Base-by-base conservation (phyloP, 2,888 invertebrate species). In the Eustalomyia histrio region DNA sequence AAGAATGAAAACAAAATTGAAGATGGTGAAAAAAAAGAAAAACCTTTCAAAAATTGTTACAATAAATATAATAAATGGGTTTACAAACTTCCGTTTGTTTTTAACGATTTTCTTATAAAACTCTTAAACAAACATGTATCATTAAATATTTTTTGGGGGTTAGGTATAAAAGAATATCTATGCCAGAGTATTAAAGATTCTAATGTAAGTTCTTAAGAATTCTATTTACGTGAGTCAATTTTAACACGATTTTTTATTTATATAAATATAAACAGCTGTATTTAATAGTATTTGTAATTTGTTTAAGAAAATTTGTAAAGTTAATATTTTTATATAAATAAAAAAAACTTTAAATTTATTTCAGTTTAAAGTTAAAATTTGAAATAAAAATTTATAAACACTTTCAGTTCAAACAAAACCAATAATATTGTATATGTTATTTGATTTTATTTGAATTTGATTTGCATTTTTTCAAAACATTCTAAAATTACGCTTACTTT, bases 401-500 rank as follows among this genome's bases (percentile, higher is more conserved):
- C n/a, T 67, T 60, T 55, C 16, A 52, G 21, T 68, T 63, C 55
- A 29, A 9, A 39, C 12, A 39, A 39, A 39, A 4, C 7, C 39
- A 29, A 29, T 29, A 29, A 29, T 29, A 29, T 1, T 29, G 29
- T 7, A 1, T 29, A 1, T 29, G 29, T 29, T 29, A 1, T 29
- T 29, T 29, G 3, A 29, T 6, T 29, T 29, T 3, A 29, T 29
- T 29, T 29, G 1, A 29, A 29, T 14, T 24, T 24, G 35, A 61
- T 74, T 69, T 71, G 47, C 64, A 69, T 79, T 76, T 65, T 63
- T 61, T 74, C 57, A 29, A 29, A 6, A 35, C 52, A 65, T 61
- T 65, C 74, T 78, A 69, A 78, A 52, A 81, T 74, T 78, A 52
- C 73, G 80, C 80, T 76, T 76, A 69, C 73, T 69, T 64, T 74